Evolutionary conservation across 2,888 invertebrate genomes (phyloP), one percentile per base, ranked within the genome.

Genomic region (Exocentrus adspersus): DNA sequence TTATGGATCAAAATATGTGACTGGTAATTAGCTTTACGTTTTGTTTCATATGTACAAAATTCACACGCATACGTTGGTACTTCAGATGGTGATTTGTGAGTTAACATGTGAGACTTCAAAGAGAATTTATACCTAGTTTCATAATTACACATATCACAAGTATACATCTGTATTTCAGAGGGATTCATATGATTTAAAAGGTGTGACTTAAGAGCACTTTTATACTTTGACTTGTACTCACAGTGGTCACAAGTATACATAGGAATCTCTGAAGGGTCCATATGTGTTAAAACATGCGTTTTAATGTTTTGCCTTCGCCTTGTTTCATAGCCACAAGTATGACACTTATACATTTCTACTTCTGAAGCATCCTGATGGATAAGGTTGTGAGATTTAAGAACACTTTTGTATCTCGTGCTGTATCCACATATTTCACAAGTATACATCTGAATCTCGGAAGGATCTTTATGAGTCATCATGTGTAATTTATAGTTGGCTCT

Each of bases 1-100:
- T 62, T 42, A 45, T 70, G 70, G 20, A 64, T 58, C 1, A 60
- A 43, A 1, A 57, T 21, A 48, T 70, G 70, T 16, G 65, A 65
- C 7, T 53, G 51, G 6, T 67, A 57, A 20, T 62, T 64, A 7
- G 65, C 62, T 4, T 62, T 62, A 12, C 64, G 62, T 16, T 62
- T 67, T 1, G 68, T 65, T n/a, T 60, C 52, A 21, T 68, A 70
- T 1, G 66, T 63, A 45, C 70, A 70, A 19, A 48, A 52, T 32
- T 54, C 50, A 32, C 70, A 70, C 6, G 53, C 32, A 57, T 50
- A 70, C 10, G n/a, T 54, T 41, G 57, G 28, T 3, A 19, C 9
- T 2, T 56, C 24, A 4, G n/a, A 56, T 3, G n/a, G 16, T 4
- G n/a, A 12, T 2, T 17, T 12, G 17, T 32, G 46, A 30, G 21